Base-by-base conservation (phyloP, 2,888 invertebrate genomes). In the Scelioninae gen. 1 region DNA sequence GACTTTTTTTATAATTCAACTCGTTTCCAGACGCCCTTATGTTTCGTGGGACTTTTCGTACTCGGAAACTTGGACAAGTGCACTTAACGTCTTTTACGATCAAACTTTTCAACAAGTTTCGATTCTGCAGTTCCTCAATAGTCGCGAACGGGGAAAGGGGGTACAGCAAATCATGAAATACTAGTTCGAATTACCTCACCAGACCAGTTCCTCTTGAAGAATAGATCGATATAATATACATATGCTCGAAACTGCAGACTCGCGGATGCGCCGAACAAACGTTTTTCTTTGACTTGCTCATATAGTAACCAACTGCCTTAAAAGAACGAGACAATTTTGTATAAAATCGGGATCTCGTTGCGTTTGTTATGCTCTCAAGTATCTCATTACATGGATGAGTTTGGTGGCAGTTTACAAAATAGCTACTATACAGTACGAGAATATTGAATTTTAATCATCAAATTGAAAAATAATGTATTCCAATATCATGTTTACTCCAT, bases 21-120 rank as follows among this genome's bases (percentile, higher is more conserved):
- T 86, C 87, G 84, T 78, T 80, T 47, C 62, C 71, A 76, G 81
- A 83, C 79, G 62, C 66, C 78, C 76, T 83, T 76, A 80, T 79
- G 76, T 82, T 85, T 83, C 83, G 79, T 34, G 77, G 82, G 79
- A 85, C 83, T 83, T 83, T 83, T 79, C 81, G 81, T 84, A 74
- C 78, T 82, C 62, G 71, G 75, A 82, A 81, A 82, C 82, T 82
- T 82, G 85, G 76, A 82, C 84, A 86, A 86, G 85, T 86, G 85
- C 85, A 86, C 86, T 86, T 86, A 84, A 84, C 85, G 85, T 85
- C 88, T 88, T 89, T 90, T 90, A 90, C 89, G 89, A 88, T 84
- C 86, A 71, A 89, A 90, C 87, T 90, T 90, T 87, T 88, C 85
- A 87, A 87, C 85, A 85, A 87, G 83, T 86, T 86, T 86, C 85